A percentile compares a stretch with the other conserved stretches of the same genome.
Evolutionary conservation across 2,113 vertebrate species (phyloP).

Genomic region (Verasper variegatus): DNA sequence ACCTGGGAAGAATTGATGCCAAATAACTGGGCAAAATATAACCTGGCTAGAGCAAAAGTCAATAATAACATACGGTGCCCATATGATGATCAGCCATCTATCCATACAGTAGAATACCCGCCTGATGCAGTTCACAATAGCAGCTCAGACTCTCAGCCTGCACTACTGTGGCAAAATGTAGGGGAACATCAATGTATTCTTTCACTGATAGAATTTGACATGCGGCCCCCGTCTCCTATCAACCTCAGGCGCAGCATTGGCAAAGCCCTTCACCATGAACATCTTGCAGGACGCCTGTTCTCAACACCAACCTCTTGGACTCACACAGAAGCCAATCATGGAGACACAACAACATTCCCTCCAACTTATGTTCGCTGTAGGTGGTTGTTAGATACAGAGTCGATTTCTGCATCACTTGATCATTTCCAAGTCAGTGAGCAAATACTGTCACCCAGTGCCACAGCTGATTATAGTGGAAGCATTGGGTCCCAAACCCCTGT

Average conservation of each 20-base stretch:
- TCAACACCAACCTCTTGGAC: slow-evolving; percentile 78
- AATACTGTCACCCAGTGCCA: slow-evolving; percentile 28
- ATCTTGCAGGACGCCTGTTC: slow-evolving; percentile 84
- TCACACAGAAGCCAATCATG: slow-evolving; percentile 32
- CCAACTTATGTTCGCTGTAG: slow-evolving; percentile 46
- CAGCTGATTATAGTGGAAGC: slow-evolving; percentile 20
- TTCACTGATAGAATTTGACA: slow-evolving; percentile 87
- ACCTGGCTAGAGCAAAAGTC: slow-evolving; percentile 66
- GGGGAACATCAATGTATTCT: slow-evolving; percentile 81
- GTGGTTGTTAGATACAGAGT: slow-evolving; percentile 79
- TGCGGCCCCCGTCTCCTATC: slow-evolving; percentile 88
- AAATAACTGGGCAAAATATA: slow-evolving; percentile 81
- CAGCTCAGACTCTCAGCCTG: slow-evolving; percentile 57
- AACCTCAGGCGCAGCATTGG: slow-evolving; percentile 90
- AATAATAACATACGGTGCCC: slow-evolving; percentile 81
- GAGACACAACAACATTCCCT: slow-evolving; percentile 19
- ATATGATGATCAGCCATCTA: slow-evolving; percentile 70
- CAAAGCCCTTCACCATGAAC: slow-evolving; percentile 85
- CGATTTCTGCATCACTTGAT: slow-evolving; percentile 81
- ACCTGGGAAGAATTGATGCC: slow-evolving; percentile 82
- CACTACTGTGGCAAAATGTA: slow-evolving; percentile 70
- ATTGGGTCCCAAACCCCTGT: slow-evolving; percentile 15
- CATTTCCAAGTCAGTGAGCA: slow-evolving; percentile 80
- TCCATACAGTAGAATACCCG: slow-evolving; percentile 43
- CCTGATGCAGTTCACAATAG: slow-evolving; percentile 36